These are phyloP conservation scores for Caenorhabditis remanei DNA, from an alignment of 1,140 invertebrate species.

Conservation along the genomic window DNA sequence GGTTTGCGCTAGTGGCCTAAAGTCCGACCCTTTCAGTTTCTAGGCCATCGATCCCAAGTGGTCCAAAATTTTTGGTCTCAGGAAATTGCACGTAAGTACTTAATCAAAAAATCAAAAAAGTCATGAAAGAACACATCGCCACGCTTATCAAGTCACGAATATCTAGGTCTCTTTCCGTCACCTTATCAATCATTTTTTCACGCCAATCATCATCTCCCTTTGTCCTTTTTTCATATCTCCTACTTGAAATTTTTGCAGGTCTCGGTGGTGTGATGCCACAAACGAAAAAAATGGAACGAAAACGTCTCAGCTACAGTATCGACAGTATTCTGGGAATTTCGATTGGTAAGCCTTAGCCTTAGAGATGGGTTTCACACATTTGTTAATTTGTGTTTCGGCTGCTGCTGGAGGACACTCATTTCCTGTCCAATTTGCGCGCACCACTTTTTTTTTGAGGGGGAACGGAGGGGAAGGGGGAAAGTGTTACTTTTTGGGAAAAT, in stretches of 20 bases:
- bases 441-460: background rate
- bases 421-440: slow-evolving; percentile 17
- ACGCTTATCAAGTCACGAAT: no score
- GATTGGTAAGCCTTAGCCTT: slow-evolving; percentile 54
- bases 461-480: no score
- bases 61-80: no score
- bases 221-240: background rate
- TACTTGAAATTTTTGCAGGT: no score
- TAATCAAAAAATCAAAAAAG: no score
- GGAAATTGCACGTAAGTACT: no score
- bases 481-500: no score
- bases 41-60: no score
- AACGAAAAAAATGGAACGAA: slow-evolving; percentile 28
- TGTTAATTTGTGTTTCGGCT: slow-evolving; percentile 34
- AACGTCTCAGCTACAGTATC: slow-evolving; percentile 62
- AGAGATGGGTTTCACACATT: slow-evolving; percentile 28
- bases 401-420: background rate
- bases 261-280: background rate
- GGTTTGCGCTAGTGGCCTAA: background rate
- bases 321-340: slow-evolving; percentile 66
- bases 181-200: slow-evolving; percentile 30
- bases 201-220: background rate
- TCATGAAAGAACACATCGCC: no score
- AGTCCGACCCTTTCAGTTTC: no score
- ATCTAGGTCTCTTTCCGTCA: background rate